These are phyloP conservation scores for Corythornis madagascariensis DNA, from an alignment of 2,113 vertebrate genomes.

Conservation along the genomic window DNA sequence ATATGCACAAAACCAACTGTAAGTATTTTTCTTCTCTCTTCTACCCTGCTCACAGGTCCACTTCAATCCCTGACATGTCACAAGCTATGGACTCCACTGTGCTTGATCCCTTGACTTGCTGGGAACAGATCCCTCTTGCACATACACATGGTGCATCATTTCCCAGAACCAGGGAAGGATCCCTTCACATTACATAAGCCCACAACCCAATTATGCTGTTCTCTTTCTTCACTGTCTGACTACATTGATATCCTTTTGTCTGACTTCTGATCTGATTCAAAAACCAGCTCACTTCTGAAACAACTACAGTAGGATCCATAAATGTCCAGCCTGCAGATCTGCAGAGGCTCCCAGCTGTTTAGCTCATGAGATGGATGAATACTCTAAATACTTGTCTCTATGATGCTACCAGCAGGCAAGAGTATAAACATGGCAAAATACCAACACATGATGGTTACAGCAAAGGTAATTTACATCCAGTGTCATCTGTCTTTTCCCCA, in stretches of 20 bases:
- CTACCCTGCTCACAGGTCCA: neutral
- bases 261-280: neutral
- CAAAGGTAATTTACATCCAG: neutral
- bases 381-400: neutral
- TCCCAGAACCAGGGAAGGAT: neutral
- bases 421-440: neutral
- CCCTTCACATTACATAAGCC: neutral
- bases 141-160: accelerated
- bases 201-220: neutral
- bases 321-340: neutral
- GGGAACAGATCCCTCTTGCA: neutral
- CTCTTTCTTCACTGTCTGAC: neutral
- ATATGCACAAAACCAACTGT: neutral
- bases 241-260: neutral
- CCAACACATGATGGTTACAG: neutral
- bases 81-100: neutral
- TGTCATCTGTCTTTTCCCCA: neutral
- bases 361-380: neutral
- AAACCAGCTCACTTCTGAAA: neutral
- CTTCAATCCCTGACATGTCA: neutral
- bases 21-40: neutral
- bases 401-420: neutral
- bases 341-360: neutral
- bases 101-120: neutral
- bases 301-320: neutral